Percentiles rank a stretch among this genome's conserved stretches.
These are phyloP conservation scores for Eolophus roseicapilla DNA, from an alignment of 2,113 vertebrate genomes.

Conservation along the genomic window DNA sequence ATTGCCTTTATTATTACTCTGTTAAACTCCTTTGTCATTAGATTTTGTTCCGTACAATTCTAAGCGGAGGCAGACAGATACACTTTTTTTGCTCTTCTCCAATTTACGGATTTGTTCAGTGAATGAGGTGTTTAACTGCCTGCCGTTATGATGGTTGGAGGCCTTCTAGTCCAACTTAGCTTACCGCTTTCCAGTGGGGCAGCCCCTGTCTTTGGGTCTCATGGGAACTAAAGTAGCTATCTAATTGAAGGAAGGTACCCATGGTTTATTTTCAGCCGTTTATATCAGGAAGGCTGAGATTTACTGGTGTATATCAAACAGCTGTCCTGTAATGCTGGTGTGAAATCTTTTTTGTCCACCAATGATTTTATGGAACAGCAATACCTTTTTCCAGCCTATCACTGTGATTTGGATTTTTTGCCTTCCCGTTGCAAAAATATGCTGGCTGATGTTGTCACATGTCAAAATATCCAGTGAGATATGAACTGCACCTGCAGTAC, in stretches of 20 bases:
- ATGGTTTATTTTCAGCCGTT: neutral
- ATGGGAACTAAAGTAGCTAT: neutral
- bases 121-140: neutral
- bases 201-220: neutral
- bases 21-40: slow-evolving; percentile 11
- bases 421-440: neutral
- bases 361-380: neutral
- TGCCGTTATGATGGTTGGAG: neutral
- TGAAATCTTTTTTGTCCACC: neutral
- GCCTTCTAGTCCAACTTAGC: neutral
- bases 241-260: neutral
- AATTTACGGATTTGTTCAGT: neutral
- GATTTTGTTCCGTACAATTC: neutral
- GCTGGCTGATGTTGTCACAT: slow-evolving; percentile 1
- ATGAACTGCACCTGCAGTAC: neutral
- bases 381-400: neutral
- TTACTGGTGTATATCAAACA: neutral
- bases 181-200: neutral
- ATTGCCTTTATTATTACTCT: slow-evolving; percentile 23
- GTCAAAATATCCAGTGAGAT: slow-evolving; percentile 46
- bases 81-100: neutral
- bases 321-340: neutral
- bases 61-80: neutral
- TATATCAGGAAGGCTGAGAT: neutral
- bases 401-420: neutral